Evolutionary conservation across 1,140 invertebrate genomes (phyloP).

Genomic region (Sweltsa coloradensis): DNA sequence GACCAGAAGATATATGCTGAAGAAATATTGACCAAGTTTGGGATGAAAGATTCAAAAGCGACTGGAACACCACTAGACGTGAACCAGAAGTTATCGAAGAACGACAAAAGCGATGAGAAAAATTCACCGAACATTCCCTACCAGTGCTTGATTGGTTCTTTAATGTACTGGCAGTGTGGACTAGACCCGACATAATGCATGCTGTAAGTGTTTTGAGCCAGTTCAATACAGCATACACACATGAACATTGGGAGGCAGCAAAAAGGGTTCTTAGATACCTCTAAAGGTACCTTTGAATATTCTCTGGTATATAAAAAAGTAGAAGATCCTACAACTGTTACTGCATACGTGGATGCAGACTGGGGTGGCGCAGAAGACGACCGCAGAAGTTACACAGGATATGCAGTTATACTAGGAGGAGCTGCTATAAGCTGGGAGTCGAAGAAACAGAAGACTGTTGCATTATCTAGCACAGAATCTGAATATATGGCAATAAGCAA

Average conservation of each 20-base stretch:
- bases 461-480: constrained; percentile 31
- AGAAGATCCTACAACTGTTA: constrained; percentile 5
- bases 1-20: constrained; percentile 18
- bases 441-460: constrained; percentile 33
- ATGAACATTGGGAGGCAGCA: constrained; percentile 27
- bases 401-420: constrained; percentile 22
- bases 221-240: constrained; percentile 26
- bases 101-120: constrained; percentile 2
- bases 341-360: constrained; percentile 22
- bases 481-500: constrained; percentile 30
- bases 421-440: constrained; percentile 36
- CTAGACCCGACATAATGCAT: constrained; percentile 33
- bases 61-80: constrained; percentile 20
- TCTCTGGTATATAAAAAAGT: constrained; percentile 17
- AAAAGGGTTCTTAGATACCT: constrained; percentile 33
- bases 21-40: constrained; percentile 21
- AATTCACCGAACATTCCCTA: constrained; percentile 18
- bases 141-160: constrained; percentile 23
- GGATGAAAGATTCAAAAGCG: constrained; percentile 21
- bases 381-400: constrained; percentile 25
- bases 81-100: constrained; percentile 13
- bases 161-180: constrained; percentile 31
- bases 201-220: constrained; percentile 30
- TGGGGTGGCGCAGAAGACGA: constrained; percentile 22
- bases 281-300: constrained; percentile 22